These are phyloP conservation scores for Pandemis corylana DNA, from an alignment of 2,888 invertebrate species.

Conservation along the genomic window DNA sequence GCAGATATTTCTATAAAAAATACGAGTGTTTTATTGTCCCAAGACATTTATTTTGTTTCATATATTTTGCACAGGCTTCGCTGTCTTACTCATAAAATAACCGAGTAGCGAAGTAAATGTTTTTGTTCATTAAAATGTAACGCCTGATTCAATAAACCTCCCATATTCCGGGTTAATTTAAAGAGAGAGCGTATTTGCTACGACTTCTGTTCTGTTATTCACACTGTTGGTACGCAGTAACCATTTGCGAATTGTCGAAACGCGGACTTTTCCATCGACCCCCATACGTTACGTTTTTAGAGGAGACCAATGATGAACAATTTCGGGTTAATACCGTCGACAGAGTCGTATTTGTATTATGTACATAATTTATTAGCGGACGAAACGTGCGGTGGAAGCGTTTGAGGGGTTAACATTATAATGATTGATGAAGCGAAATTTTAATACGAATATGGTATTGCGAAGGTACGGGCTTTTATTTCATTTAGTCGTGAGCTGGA, in stretches of 20 bases:
- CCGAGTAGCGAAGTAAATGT: no score
- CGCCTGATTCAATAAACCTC: no score
- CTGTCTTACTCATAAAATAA: no score
- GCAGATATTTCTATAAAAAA: no score
- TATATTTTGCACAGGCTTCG: no score
- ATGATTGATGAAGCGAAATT: conserved; percentile 29
- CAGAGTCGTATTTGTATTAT: conserved; percentile 36
- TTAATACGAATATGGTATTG: background rate
- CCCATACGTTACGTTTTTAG: conserved; percentile 40
- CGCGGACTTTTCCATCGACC: conserved; percentile 33
- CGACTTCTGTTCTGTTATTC: conserved; percentile 16
- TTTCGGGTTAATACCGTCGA: conserved; percentile 40
- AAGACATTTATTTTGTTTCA: no score
- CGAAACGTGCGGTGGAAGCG: conserved; percentile 22
- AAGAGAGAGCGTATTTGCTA: no score
- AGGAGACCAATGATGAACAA: conserved; percentile 39
- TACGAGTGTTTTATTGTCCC: no score
- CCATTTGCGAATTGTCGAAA: conserved; percentile 39
- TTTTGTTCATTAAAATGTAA: no score
- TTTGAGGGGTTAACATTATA: conserved; percentile 35
- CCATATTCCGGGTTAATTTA: no score
- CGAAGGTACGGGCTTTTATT: conserved; percentile 9
- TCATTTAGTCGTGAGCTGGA: background rate
- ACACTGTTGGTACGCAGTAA: background rate
- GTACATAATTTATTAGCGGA: conserved; percentile 36